Percentiles rank a stretch among this genome's conserved stretches.
phyloP scores from a whole-genome alignment of 2,113 vertebrate species.

The Phylloscopus whistleri region DNA sequence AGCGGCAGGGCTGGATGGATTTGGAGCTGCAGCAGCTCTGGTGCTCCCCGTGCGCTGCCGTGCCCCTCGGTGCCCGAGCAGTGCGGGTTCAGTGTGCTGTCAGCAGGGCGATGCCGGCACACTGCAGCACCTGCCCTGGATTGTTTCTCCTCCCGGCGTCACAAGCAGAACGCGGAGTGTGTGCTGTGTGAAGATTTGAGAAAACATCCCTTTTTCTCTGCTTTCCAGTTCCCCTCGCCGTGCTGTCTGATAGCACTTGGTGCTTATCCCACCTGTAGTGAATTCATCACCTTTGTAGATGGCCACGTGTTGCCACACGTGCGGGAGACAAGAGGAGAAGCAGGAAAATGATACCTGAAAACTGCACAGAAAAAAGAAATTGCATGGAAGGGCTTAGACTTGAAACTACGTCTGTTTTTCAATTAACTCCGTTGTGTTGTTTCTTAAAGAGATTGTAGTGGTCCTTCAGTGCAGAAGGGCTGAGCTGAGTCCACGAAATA shows the following conservation, averaged over 20 bases:
- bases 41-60: accelerated
- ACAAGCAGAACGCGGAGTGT: accelerated
- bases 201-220: not conserved
- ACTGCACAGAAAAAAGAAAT: accelerated
- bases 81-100: accelerated
- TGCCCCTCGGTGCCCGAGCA: too few relatives aligned
- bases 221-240: not conserved
- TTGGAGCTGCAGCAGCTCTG: accelerated
- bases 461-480: not conserved
- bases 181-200: not conserved
- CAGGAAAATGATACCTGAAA: not conserved
- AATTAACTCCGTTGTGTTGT: not conserved
- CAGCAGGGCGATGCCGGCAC: accelerated
- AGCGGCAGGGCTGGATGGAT: not conserved
- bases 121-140: not conserved
- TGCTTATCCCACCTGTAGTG: not conserved
- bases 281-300: not conserved
- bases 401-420: not conserved
- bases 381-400: not conserved
- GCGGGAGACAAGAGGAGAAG: accelerated
- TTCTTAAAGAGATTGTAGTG: not conserved
- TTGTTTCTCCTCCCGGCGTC: not conserved
- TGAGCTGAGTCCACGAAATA: not conserved
- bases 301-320: too few relatives aligned
- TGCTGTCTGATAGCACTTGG: accelerated